These are phyloP conservation scores for Cromileptes altivelis DNA, from an alignment of 2,113 vertebrate genomes.

Conservation along the genomic window DNA sequence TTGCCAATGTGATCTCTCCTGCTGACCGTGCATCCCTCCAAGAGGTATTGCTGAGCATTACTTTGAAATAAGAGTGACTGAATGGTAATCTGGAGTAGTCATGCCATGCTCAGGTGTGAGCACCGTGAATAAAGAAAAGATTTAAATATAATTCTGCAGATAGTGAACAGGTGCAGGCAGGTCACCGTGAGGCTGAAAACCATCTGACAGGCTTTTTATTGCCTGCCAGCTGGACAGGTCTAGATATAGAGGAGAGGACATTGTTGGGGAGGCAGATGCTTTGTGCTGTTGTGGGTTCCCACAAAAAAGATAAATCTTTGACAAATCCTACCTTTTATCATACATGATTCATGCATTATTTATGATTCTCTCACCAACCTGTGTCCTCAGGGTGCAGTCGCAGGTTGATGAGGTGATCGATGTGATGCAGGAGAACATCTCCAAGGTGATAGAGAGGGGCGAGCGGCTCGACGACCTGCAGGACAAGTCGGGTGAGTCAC, in stretches of 20 bases:
- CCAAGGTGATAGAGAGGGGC: constrained; percentile 97
- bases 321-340: neutral
- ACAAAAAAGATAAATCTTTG: neutral
- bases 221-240: neutral
- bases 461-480: constrained; percentile 97
- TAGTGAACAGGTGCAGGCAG: constrained; percentile 2
- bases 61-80: neutral
- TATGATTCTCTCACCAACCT: constrained; percentile 3
- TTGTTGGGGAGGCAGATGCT: constrained; percentile 2
- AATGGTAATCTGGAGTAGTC: constrained; percentile 11
- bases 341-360: neutral
- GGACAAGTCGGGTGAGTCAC: constrained; percentile 94
- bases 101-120: constrained; percentile 4
- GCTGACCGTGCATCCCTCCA: neutral
- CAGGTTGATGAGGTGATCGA: constrained; percentile 99
- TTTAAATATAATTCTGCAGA: constrained; percentile 8
- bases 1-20: neutral
- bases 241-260: neutral
- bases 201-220: constrained; percentile 21
- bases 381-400: constrained; percentile 92
- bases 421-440: constrained; percentile 99
- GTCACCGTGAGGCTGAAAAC: constrained; percentile 2
- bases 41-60: neutral
- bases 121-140: constrained; percentile 3
- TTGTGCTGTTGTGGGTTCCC: neutral